A percentile compares a stretch with the other conserved stretches of the same genome.
phyloP scores from a whole-genome alignment of 2,113 vertebrate species.

The Amazona vittata region DNA sequence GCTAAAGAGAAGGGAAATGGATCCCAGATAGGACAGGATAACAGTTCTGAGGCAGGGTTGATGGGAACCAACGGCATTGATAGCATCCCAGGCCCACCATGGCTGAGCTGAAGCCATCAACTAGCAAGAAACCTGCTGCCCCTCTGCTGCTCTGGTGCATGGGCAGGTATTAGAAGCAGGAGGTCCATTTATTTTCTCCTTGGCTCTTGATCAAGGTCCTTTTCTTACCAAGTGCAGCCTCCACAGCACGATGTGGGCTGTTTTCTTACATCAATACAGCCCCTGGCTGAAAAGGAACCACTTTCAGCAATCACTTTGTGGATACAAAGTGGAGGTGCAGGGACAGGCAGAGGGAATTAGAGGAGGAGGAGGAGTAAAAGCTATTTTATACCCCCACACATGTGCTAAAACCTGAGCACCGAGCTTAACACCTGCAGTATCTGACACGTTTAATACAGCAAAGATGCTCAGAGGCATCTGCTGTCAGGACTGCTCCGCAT shows the following conservation, averaged over 20 bases:
- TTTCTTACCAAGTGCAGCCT: not conserved
- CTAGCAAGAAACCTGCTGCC: not conserved
- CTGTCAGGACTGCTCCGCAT: not conserved
- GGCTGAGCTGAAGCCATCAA: not conserved
- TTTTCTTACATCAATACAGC: not conserved
- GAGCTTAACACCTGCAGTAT: not conserved
- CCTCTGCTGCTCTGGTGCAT: rapidly evolving
- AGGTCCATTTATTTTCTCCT: not conserved
- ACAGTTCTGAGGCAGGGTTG: not conserved
- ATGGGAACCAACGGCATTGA: not conserved
- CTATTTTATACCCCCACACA: not conserved
- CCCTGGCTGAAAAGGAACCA: not conserved
- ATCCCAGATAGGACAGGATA: not conserved
- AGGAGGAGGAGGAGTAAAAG: not conserved
- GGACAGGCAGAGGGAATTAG: not conserved
- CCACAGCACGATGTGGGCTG: rapidly evolving
- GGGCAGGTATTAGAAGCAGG: not conserved
- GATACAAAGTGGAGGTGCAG: not conserved
- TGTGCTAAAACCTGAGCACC: not conserved
- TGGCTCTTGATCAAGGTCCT: not conserved
- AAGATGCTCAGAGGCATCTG: not conserved
- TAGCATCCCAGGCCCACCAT: not conserved
- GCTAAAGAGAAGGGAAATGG: not conserved
- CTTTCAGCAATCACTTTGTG: not conserved
- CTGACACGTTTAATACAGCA: not conserved